Evolutionary conservation across 2,113 vertebrate species (phyloP).

Genomic region (Pelusios castaneus): DNA sequence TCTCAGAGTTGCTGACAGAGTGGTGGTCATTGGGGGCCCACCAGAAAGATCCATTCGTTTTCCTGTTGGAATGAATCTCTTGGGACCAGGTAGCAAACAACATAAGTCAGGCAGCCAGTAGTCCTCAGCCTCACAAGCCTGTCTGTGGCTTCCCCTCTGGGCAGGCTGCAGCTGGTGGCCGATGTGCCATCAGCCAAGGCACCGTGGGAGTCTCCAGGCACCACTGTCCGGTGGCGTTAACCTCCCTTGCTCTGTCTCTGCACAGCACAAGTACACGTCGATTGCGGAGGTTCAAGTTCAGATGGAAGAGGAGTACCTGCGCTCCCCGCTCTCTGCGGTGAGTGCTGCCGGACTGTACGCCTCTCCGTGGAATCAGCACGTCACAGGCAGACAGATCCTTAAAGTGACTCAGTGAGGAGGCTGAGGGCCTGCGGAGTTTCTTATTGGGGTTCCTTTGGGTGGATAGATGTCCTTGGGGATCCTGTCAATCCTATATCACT

Average conservation of each 20-base stretch:
- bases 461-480: not conserved
- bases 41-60: not conserved
- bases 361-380: not conserved
- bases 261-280: conserved; percentile 95
- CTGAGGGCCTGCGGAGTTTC: not conserved
- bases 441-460: not conserved
- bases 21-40: not conserved
- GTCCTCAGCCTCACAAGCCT: not conserved
- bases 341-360: conserved; percentile 44
- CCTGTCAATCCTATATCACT: not conserved
- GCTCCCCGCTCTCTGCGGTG: conserved; percentile 94
- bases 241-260: not conserved
- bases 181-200: accelerated
- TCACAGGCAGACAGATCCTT: not conserved
- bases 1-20: not conserved
- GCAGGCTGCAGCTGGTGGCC: not conserved
- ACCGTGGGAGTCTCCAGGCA: accelerated
- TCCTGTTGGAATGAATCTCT: not conserved
- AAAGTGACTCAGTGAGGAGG: not conserved
- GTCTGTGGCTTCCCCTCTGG: not conserved
- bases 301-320: conserved; percentile 94
- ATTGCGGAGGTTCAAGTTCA: conserved; percentile 93
- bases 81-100: not conserved
- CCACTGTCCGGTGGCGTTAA: accelerated
- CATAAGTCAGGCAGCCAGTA: too few relatives aligned